Evolutionary conservation across 2,797 vertebrate genomes (phyloP), one percentile per base, ranked within the genome.

Genomic region (Streptopelia turtur): DNA sequence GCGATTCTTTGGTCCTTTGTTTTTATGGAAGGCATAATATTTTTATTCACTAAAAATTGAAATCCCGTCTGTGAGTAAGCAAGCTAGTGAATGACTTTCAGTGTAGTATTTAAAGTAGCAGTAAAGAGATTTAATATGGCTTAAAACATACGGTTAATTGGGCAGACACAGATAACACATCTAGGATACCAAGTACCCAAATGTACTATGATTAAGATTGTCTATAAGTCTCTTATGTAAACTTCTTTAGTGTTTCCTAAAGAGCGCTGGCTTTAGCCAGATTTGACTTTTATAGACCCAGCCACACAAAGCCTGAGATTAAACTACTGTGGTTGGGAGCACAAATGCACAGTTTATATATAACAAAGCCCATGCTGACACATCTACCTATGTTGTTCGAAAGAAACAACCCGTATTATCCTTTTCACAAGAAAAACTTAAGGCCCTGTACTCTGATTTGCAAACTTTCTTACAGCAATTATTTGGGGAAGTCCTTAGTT

Each of bases 321-420:
- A 95, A 97, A 97, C 92, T 55, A 56, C 90, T 65, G 89, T 94
- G 95, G 93, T 74, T 89, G 95, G 94, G 95, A 96, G 94, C 93
- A 96, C 96, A 95, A 95, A 95, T 74, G 82, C 83, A 97, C 86
- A 89, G 93, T 96, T 96, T 94, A 87, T 96, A 96, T 77, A 72
- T 96, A 97, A 96, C 89, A 94, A 97, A 95, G 57, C 90, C 95
- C 82, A 92, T 47, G 39, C 94, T 95, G 93, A 97, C 93, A 88
- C 89, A 60, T 83, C 91, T 95, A 92, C 84, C 97, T 89, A 89
- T 79, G 55, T 89, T 96, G 96, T 97, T 97, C 87, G 41, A 59
- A 96, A 94, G 88, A 97, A 97, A 97, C 97, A 98, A 98, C 98
- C 98, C 98, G 97, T 98, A 98, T 98, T 97, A 97, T 61, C 97